Base-by-base conservation (phyloP, 2,888 invertebrate genomes). In the Endomychus coccineus region DNA sequence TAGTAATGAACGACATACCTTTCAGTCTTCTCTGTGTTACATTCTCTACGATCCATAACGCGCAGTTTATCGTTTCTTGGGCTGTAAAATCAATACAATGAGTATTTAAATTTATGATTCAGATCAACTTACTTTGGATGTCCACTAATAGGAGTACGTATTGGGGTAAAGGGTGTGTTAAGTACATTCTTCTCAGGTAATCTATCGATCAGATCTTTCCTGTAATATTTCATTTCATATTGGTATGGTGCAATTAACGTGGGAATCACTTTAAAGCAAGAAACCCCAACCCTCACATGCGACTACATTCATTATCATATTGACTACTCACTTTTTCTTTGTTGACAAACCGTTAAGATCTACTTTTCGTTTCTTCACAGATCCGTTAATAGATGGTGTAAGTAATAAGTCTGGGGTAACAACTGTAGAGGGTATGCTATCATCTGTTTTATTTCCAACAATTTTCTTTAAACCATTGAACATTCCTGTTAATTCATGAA, bases 401-500 rank as follows among this genome's bases (percentile, higher is more conserved):
- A 59, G 34, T 29, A 64, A 41, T 34, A 66, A 46, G 51, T 66
- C 66, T 4, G 65, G 64, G 3, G 62, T 56, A 5, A 54, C 51
- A 13, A 45, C 38, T 16, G 68, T 64, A n/a, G n/a, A n/a, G 1
- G 44, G 35, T 14, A 51, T 48, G 17, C 52, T 45, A 12, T 73
- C 68, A 21, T 74, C 75, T 0, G 67, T 47, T 70, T 68, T 71
- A 35, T 78, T 79, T 1, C 80, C 77, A 5, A 86, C 85, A 65
- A 86, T 84, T 65, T 83, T 85, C 52, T 78, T 78, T 15, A 86
- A 66, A 3, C 85, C 86, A 59, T 73, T 82, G 39, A 86, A 72
- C 71, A 86, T 80, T 55, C 84, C 84, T 38, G 17, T 24, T 24
- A 31, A 29, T 24, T 4, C n/a, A 19, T 19, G 6, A 16, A 16